Base-by-base conservation (phyloP, 2,888 invertebrate genomes). In the Cremastinae sp. region DNA sequence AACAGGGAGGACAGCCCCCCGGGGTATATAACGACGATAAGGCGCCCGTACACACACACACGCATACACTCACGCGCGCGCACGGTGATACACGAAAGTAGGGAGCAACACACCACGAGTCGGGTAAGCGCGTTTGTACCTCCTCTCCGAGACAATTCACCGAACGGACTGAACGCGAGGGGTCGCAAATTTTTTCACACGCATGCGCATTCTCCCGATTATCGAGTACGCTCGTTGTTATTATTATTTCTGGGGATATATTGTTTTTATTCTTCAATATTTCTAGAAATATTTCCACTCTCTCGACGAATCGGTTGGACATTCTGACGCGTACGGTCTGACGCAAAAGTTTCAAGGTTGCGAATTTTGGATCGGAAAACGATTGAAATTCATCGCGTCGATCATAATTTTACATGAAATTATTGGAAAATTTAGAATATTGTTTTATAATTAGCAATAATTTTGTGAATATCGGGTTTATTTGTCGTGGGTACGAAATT, bases 71-170 rank as follows among this genome's bases (percentile, higher is more conserved):
- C 62, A 49, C 70, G 53, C 49, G 9, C 55, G 35, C 61, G 41
- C 66, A 43, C 61, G 14, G 28, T 37, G 5, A 28, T 22, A 39
- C 18, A 39, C 61, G 47, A 47, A 16, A 45, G 59, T 14, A 71
- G 62, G 51, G 47, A 51, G 80, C 77, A 75, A 81, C 64, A 80
- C 83, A 81, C 84, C 80, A 84, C 84, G 80, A 61, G 82, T 79
- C 79, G 59, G 56, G 56, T 45, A 18, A 55, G 43, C 65, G 65
- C 49, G 56, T 47, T 70, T 10, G 79, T 79, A 83, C 85, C 81
- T 81, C 86, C 81, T 81, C 79, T 84, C 83, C 79, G 80, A 81
- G 82, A 83, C 83, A 86, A 85, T 85, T 83, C 85, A 82, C 80
- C 83, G 84, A 85, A 82, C 82, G 80, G 78, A 86, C 84, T 85